phyloP scores from a whole-genome alignment of 2,113 vertebrate species.

The Gracilinanus agilis region DNA sequence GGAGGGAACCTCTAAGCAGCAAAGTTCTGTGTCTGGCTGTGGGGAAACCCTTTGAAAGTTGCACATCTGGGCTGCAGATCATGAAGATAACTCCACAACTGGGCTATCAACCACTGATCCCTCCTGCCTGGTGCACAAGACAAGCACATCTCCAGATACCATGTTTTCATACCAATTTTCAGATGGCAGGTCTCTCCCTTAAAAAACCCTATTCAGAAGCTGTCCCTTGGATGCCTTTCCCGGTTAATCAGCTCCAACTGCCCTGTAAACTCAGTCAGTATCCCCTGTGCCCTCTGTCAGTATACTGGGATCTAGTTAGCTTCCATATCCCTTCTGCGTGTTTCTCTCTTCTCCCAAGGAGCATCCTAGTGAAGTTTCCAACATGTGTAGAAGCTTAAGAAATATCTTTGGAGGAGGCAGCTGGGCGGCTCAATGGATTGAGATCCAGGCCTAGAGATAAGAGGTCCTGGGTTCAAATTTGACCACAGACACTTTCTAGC shows the following conservation, averaged over 20 bases:
- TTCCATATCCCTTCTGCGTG: neutral
- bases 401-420: neutral
- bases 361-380: neutral
- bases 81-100: conserved; percentile 79
- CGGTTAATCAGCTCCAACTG: neutral
- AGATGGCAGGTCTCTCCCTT: neutral
- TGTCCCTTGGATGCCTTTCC: neutral
- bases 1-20: conserved; percentile 74
- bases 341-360: neutral
- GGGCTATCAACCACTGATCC: conserved; percentile 53
- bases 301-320: neutral
- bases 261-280: neutral
- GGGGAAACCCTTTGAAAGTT: conserved; percentile 42
- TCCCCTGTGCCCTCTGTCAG: neutral
- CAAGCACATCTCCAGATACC: conserved; percentile 59
- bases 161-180: conserved; percentile 51
- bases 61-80: conserved; percentile 46
- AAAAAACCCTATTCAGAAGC: neutral
- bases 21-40: conserved; percentile 78
- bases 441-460: too few species aligned
- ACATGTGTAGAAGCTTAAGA: neutral
- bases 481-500: too few species aligned
- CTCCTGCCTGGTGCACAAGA: conserved; percentile 54
- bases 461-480: too few species aligned
- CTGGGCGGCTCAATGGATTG: too few species aligned